Conservation (phyloP, 2,888 invertebrate genomes). For the Himalopsyche tibetana region DNA sequence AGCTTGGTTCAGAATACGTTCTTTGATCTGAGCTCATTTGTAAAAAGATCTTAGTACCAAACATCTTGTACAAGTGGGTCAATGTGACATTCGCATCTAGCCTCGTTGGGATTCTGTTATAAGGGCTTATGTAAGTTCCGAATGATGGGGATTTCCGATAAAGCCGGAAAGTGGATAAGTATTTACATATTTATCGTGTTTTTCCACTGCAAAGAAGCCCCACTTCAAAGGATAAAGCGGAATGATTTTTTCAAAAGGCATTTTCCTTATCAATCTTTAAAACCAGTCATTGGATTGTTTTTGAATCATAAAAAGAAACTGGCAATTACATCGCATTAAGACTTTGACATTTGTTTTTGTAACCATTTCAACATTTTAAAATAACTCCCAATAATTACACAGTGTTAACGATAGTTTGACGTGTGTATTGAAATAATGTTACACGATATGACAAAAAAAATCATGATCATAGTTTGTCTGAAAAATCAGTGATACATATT, state of each 20-base stretch:
- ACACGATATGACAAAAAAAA: no score
- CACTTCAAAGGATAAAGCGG: constrained; percentile 40
- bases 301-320: neutral
- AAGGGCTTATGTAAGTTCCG: constrained; percentile 44
- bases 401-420: no score
- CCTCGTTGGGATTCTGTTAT: constrained; percentile 33
- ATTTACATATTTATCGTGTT: constrained; percentile 59
- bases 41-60: neutral
- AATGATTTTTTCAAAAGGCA: constrained; percentile 40
- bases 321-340: no score
- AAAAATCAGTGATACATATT: no score
- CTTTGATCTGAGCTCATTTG: constrained; percentile 13
- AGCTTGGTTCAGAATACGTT: neutral
- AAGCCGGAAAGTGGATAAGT: constrained; percentile 52
- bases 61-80: constrained; percentile 41
- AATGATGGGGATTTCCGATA: constrained; percentile 53
- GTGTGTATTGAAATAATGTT: no score
- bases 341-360: no score
- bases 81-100: constrained; percentile 34
- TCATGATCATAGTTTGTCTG: no score
- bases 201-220: constrained; percentile 33
- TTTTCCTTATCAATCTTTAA: neutral
- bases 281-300: neutral
- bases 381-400: no score
- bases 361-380: no score